Conservation (phyloP, 92 coral and sea anemone genomes). For the Micromussa lordhowensis region DNA sequence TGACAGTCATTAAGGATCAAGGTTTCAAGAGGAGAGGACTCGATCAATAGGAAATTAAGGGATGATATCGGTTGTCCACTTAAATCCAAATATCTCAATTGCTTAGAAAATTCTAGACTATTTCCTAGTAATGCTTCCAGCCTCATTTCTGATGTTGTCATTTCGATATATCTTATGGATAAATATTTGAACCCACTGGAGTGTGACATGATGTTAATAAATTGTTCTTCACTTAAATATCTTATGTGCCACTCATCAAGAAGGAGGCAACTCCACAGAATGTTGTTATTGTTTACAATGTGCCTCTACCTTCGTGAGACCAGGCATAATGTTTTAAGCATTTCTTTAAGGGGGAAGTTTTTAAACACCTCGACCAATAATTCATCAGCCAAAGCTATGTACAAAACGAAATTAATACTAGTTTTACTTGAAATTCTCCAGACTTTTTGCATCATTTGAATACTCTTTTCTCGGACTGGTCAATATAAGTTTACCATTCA, state of each 20-base stretch:
- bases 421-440: constrained; percentile 43
- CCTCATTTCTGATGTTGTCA: constrained; percentile 60
- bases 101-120: constrained; percentile 60
- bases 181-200: constrained; percentile 60
- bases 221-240: constrained; percentile 43
- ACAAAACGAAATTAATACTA: constrained; percentile 61
- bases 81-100: constrained; percentile 56
- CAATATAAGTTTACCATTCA: constrained; percentile 45
- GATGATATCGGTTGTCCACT: constrained; percentile 33
- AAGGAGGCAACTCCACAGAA: constrained; percentile 57
- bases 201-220: constrained; percentile 46
- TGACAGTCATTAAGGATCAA: constrained; percentile 51
- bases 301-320: constrained; percentile 59
- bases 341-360: constrained; percentile 54
- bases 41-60: constrained; percentile 56
- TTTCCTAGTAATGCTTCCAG: constrained; percentile 47
- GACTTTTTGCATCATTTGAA: constrained; percentile 51
- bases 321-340: constrained; percentile 59
- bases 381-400: constrained; percentile 65
- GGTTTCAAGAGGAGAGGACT: constrained; percentile 59
- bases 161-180: constrained; percentile 54
- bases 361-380: constrained; percentile 64
- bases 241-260: constrained; percentile 56
- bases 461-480: constrained; percentile 40
- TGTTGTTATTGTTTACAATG: constrained; percentile 48